Percentiles rank a stretch among this genome's conserved stretches.
These are phyloP conservation scores for Myopa tessellatipennis DNA, from an alignment of 2,888 invertebrate species.

Conservation along the genomic window DNA sequence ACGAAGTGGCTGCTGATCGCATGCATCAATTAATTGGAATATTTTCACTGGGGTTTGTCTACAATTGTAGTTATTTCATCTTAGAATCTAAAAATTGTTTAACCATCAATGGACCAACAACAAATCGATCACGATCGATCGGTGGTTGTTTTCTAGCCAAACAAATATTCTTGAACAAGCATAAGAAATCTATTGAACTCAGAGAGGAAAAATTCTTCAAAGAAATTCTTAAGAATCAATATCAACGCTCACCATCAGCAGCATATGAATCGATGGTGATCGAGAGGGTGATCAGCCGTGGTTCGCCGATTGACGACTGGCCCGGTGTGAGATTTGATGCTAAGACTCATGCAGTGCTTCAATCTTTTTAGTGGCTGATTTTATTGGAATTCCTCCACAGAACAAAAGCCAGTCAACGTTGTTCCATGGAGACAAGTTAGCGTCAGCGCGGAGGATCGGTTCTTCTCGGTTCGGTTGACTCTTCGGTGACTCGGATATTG, in stretches of 20 bases:
- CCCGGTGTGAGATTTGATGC: background rate
- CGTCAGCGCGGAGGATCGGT: constrained; percentile 23
- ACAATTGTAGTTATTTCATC: background rate
- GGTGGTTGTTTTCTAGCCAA: constrained; percentile 8
- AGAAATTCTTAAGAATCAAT: constrained; percentile 16
- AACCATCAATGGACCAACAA: no score
- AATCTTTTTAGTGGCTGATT: constrained; percentile 42
- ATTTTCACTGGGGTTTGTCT: background rate
- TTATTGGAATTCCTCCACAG: constrained; percentile 28
- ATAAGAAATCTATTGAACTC: constrained; percentile 35
- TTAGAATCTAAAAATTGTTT: no score
- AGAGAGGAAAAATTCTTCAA: constrained; percentile 8
- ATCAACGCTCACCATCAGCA: constrained; percentile 17
- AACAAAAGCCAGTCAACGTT: constrained; percentile 21
- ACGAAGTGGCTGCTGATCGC: background rate
- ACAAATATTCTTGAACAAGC: constrained; percentile 31
- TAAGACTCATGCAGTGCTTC: constrained; percentile 45
- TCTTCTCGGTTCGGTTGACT: no score
- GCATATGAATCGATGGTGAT: background rate
- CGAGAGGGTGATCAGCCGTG: background rate
- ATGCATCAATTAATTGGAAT: background rate
- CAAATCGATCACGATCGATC: constrained; percentile 12
- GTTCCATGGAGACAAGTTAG: constrained; percentile 30
- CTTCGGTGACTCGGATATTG: no score
- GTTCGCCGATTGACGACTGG: background rate